These are phyloP conservation scores for Frankliniella intonsa DNA, from an alignment of 2,888 invertebrate genomes.

Conservation along the genomic window DNA sequence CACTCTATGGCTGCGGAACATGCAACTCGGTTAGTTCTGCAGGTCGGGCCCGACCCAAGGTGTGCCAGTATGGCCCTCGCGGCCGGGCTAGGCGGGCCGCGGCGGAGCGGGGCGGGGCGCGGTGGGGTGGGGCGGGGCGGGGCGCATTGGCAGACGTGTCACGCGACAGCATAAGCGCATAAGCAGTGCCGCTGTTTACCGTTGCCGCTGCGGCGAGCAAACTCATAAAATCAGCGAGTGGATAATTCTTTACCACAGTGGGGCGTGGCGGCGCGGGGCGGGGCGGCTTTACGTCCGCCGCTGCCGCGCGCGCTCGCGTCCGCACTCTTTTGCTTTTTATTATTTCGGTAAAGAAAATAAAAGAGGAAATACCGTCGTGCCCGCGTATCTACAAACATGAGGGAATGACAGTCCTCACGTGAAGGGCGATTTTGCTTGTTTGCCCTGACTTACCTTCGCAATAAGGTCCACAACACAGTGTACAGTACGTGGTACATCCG, in stretches of 20 bases:
- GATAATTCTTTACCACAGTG: not conserved
- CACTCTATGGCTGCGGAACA: not conserved
- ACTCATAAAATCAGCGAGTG: not conserved
- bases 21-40: not conserved
- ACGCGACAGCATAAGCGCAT: not conserved
- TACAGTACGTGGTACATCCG: no score
- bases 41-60: no score
- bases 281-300: not conserved
- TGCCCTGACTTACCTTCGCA: no score
- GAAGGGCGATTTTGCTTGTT: no score
- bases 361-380: no score
- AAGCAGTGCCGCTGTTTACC: not conserved
- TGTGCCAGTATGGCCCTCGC: not conserved
- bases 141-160: not conserved
- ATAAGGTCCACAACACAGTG: no score
- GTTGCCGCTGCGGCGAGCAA: not conserved
- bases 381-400: no score
- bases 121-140: not conserved
- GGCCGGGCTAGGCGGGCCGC: not conserved
- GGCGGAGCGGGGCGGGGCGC: not conserved
- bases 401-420: no score
- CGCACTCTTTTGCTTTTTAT: not conserved
- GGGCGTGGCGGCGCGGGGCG: not conserved
- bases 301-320: not conserved
- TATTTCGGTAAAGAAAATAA: no score